Percentiles rank a stretch among this genome's conserved stretches.
Evolutionary conservation across 2,113 vertebrate genomes (phyloP).

Genomic region (Thymallus thymallus): DNA sequence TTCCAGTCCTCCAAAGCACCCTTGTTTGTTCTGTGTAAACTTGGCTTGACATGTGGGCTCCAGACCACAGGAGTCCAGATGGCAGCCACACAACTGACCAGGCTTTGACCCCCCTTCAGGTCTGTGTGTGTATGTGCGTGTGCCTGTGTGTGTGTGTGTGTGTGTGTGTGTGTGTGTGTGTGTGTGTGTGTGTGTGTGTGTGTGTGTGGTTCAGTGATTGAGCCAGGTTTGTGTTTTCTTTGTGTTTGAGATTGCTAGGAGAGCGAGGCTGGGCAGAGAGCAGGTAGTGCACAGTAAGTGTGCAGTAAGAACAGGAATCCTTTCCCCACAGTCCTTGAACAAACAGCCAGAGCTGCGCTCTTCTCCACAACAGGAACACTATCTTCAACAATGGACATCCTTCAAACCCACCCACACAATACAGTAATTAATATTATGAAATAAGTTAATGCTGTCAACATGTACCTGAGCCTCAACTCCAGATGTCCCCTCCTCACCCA

Average conservation of each 20-base stretch:
- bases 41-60: slow-evolving; percentile 38
- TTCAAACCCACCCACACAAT: background rate
- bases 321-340: slow-evolving; percentile 1
- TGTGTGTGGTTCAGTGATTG: background rate
- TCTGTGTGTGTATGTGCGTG: background rate
- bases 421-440: background rate
- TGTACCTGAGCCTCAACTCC: slow-evolving; percentile 51
- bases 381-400: slow-evolving; percentile 4
- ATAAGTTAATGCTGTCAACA: background rate
- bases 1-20: slow-evolving; percentile 52
- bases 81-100: slow-evolving; percentile 54
- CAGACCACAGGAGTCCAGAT: slow-evolving; percentile 60
- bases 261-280: background rate
- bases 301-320: background rate
- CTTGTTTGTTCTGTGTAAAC: slow-evolving; percentile 59
- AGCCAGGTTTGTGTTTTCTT: background rate
- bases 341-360: background rate
- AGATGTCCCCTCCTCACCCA: slow-evolving; percentile 3
- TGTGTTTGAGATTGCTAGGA: slow-evolving; percentile 3
- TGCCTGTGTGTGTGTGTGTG: background rate
- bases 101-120: slow-evolving; percentile 40
- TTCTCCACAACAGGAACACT: slow-evolving; percentile 15
- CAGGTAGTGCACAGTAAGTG: background rate
- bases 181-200: background rate
- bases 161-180: background rate